Evolutionary conservation across 1,140 invertebrate genomes (phyloP), one percentile per base, ranked within the genome.

Genomic region (Gonatopus flavifemur): DNA sequence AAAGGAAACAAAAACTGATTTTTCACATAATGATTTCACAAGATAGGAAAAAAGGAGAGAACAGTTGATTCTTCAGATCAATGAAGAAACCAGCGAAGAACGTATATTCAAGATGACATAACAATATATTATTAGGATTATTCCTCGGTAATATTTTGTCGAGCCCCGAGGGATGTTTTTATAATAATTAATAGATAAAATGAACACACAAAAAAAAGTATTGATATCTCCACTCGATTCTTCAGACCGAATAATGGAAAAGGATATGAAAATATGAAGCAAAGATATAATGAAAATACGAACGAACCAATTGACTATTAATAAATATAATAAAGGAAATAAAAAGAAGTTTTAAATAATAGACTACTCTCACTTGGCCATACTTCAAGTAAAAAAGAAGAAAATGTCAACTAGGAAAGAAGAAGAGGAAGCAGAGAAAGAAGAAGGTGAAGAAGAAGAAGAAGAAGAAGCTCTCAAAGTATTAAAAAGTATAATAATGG

Each of bases 101-200:
- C n/a, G n/a, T n/a, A n/a, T n/a, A 56, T 52, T 49, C 49, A 69
- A 60, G 57, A 59, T 57, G 55, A 65, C 57, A 58, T 59, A 52
- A 69, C 53, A 55, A 67, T 71, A 73, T 67, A 73, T 66, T 69
- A 71, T 65, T n/a, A n/a, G n/a, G n/a, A n/a, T n/a, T 69, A 64
- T 72, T 55, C 62, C 68, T 66, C 67, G 73, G 69, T 63, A 73
- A 74, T 77, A 77, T 75, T 77, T 76, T 76, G 67, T 70, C 69
- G 60, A 59, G 66, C 63, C n/a, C n/a, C 67, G 66, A 62, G 69
- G 69, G 59, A 65, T 66, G 62, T 76, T 77, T 77, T 76, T 77
- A 75, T 75, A 76, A n/a, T n/a, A n/a, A n/a, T n/a, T n/a, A n/a
- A n/a, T n/a, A n/a, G n/a, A n/a, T n/a, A n/a, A n/a, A n/a, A n/a